These are phyloP conservation scores for Drepana arcuata DNA, from an alignment of 1,140 invertebrate genomes.

Conservation along the genomic window DNA sequence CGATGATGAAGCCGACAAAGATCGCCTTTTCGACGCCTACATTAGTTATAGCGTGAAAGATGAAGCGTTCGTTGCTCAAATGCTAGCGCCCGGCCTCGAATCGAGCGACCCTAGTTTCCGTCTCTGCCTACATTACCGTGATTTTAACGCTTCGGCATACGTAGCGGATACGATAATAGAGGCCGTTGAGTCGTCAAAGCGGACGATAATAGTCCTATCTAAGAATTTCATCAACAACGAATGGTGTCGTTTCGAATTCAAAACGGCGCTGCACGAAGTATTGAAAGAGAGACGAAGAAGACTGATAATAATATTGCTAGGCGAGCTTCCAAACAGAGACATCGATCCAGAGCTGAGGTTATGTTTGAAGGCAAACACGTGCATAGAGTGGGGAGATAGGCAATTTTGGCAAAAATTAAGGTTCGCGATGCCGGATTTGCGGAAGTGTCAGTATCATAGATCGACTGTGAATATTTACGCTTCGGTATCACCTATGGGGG, in stretches of 20 bases:
- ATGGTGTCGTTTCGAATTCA: slow-evolving; percentile 95
- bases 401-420: slow-evolving; percentile 95
- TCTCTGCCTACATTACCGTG: slow-evolving; percentile 88
- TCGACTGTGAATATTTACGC: slow-evolving; percentile 79
- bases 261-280: slow-evolving; percentile 91
- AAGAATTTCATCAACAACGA: slow-evolving; percentile 95
- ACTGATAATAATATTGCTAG: slow-evolving; percentile 89
- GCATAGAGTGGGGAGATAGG: slow-evolving; percentile 92
- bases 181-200: slow-evolving; percentile 89
- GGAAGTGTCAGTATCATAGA: slow-evolving; percentile 74
- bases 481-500: slow-evolving; percentile 67
- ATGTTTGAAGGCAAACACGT: slow-evolving; percentile 91
- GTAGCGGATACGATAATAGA: slow-evolving; percentile 92
- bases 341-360: slow-evolving; percentile 91
- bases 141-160: slow-evolving; percentile 85
- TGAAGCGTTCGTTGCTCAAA: slow-evolving; percentile 89
- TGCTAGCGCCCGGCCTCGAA: slow-evolving; percentile 87
- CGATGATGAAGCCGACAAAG: slow-evolving; percentile 83
- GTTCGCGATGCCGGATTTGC: slow-evolving; percentile 89
- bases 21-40: slow-evolving; percentile 91
- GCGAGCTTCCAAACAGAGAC: slow-evolving; percentile 86
- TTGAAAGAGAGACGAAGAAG: slow-evolving; percentile 86
- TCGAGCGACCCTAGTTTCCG: slow-evolving; percentile 81
- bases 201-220: slow-evolving; percentile 92
- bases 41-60: slow-evolving; percentile 93